phyloP scores from a whole-genome alignment of 1,140 invertebrate species.

The Drosophila leontia region DNA sequence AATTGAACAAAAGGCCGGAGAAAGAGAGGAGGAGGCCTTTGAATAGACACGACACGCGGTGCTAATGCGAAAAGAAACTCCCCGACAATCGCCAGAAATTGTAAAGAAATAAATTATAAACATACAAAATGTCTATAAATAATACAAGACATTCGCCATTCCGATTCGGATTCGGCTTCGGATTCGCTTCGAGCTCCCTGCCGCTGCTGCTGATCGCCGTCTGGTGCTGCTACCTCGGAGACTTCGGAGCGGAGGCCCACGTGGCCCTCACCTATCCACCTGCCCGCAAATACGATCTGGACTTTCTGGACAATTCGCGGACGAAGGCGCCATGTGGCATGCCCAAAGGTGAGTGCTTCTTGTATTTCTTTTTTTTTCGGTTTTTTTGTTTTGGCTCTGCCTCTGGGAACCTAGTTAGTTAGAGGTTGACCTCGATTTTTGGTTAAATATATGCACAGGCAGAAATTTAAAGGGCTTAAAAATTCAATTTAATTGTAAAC shows the following conservation, averaged over 20 bases:
- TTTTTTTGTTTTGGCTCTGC: conserved; percentile 6
- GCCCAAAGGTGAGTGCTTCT: conserved; percentile 92
- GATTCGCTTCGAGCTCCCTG: conserved; percentile 18
- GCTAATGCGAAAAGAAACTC: conserved; percentile 56
- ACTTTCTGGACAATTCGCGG: conserved; percentile 96
- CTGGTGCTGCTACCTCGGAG: conserved; percentile 52
- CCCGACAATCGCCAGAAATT: conserved; percentile 51
- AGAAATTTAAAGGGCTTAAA: neutral
- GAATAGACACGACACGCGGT: conserved; percentile 32
- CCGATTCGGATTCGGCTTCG: conserved; percentile 13
- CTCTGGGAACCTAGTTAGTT: conserved; percentile 40
- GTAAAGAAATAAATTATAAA: conserved; percentile 62
- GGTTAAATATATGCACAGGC: neutral
- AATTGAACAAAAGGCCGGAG: conserved; percentile 35
- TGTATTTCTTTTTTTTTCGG: neutral
- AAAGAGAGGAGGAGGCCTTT: conserved; percentile 28
- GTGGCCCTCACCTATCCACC: conserved; percentile 94
- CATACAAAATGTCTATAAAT: conserved; percentile 65
- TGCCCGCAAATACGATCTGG: conserved; percentile 94
- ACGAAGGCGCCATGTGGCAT: conserved; percentile 97
- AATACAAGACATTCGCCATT: conserved; percentile 52
- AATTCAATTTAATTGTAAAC: neutral
- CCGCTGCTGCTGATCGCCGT: conserved; percentile 41
- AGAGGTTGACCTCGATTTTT: conserved; percentile 15
- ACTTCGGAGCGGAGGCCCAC: conserved; percentile 86